Base-by-base conservation (phyloP, 1,140 invertebrate genomes). In the Aphelinus certus region DNA sequence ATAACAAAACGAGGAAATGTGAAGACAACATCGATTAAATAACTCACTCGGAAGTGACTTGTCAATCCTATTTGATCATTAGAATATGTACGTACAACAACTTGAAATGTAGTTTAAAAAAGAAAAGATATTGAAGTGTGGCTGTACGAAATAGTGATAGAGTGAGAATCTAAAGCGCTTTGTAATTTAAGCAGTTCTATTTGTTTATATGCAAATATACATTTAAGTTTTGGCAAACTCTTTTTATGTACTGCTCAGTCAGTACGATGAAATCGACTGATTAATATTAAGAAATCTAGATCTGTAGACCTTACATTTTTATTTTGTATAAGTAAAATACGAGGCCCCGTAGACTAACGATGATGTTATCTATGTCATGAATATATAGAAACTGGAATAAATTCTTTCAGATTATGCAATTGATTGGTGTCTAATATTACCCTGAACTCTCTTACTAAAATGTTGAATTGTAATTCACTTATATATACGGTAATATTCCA, bases 1-100 rank as follows among this genome's bases (percentile, higher is more conserved):
- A 61, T 47, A 73, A 73, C 48, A 43, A 48, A 58, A 48, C 3
- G 49, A 26, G 9, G 10, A 71, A 1, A 65, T 62, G 47, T 62
- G 56, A 68, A 55, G 53, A 26, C 6, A 67, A 61, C 0, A 56
- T 3, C 45, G 62, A 60, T 58, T 45, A 51, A 61, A 73, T 42
- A 26, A 26, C 63, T 74, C 49, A n/a, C 57, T 75, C 64, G 64
- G 63, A 75, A 69, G 73, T 75, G 73, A 75, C 73, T 69, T 51
- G 73, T 75, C 73, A 75, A 69, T 62, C 46, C 9, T 61, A 60
- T 26, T 53, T 53, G 65, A 72, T 2, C 43, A 10, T 43, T 57
- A 7, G 3, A 48, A 72, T 45, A 65, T 26, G 26, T 26, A 26
- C 26, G 26, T 42, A 53, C 48, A 10, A 56, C 47, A 48, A 2